Base-by-base conservation (phyloP, 2,888 invertebrate genomes). In the Conops quadrifasciatus region DNA sequence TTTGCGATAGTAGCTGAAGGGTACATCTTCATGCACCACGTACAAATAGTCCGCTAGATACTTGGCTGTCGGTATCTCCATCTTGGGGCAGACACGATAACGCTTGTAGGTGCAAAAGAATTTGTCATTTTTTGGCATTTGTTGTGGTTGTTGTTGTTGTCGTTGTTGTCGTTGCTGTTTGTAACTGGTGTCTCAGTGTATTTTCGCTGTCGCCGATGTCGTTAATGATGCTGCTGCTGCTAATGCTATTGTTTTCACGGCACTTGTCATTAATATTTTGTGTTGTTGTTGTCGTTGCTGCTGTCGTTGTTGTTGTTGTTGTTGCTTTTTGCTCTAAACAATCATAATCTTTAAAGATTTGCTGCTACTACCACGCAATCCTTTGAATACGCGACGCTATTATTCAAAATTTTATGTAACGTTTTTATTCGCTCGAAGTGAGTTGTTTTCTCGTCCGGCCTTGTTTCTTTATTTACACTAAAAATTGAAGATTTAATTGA, bases 11-110 rank as follows among this genome's bases (percentile, higher is more conserved):
- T 84, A 85, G 79, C 84, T 78, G 78, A 85, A 85, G 77, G 85
- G 85, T 76, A 85, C 85, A 80, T 86, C 86, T 78, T 85, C 84
- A 75, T 85, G 82, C 72, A 85, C 84, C 73, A 86, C 83, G 77
- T 86, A 86, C 5, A 85, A 80, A 79, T 86, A 86, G 78, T 86
- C 86, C 77, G 86, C 84, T 82, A 86, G 77, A 84, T 86, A 86
- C 76, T 86, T 86, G 75, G 85, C 82, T 72, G 84, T 85, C 79
- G 84, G 83, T 80, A 85, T 82, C 76, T 85, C 86, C 85, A 85
- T 85, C 81, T 81, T 84, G 73, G 84, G 85, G 78, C 85, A 84
- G 80, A 84, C 82, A 77, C 84, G 81, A 74, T 83, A 84, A 77
- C 84, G 84, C 78, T 84, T 85, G 73, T 82, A 79, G 58, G 72